phyloP scores from a whole-genome alignment of 2,797 vertebrate species.

The Urophycis tenuis region DNA sequence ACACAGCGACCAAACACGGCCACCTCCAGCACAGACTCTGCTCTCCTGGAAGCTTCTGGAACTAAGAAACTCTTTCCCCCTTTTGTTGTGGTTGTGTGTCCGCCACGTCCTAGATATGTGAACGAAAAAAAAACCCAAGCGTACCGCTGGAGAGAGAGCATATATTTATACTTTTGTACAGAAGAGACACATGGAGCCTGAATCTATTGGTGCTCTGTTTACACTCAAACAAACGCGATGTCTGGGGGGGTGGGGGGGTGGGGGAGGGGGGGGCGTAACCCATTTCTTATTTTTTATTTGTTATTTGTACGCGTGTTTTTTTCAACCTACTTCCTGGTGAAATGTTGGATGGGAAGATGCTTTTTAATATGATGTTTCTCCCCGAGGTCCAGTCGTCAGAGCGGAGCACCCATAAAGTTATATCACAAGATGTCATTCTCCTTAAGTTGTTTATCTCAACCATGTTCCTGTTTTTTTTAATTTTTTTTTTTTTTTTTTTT shows the following conservation, averaged over 20 bases:
- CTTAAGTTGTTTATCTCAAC: constrained; percentile 56
- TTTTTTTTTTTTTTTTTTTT: constrained; percentile 24
- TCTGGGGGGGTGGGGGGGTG: constrained; percentile 33
- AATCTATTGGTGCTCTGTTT: constrained; percentile 92
- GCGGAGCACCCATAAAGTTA: constrained; percentile 38
- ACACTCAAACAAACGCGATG: constrained; percentile 62
- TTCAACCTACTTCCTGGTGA: constrained; percentile 40
- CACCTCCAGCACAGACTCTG: not conserved
- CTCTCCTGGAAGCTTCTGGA: constrained; percentile 49
- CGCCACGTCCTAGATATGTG: constrained; percentile 73
- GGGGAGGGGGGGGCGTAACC: constrained; percentile 32
- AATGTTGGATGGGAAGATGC: constrained; percentile 38
- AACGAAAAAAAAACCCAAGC: constrained; percentile 51
- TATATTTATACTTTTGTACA: constrained; percentile 97
- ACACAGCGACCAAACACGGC: not conserved
- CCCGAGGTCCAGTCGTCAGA: not conserved
- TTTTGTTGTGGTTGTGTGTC: constrained; percentile 30
- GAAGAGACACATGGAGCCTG: constrained; percentile 78
- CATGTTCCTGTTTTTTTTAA: constrained; percentile 48
- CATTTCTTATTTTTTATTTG: constrained; percentile 38
- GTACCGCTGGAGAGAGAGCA: constrained; percentile 68
- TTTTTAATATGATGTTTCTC: not conserved
- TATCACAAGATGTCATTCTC: constrained; percentile 57
- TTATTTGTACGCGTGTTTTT: constrained; percentile 32
- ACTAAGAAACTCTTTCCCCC: constrained; percentile 57